Conservation (phyloP, 2,797 vertebrate species). For the Melanotaenia maccullochi region DNA sequence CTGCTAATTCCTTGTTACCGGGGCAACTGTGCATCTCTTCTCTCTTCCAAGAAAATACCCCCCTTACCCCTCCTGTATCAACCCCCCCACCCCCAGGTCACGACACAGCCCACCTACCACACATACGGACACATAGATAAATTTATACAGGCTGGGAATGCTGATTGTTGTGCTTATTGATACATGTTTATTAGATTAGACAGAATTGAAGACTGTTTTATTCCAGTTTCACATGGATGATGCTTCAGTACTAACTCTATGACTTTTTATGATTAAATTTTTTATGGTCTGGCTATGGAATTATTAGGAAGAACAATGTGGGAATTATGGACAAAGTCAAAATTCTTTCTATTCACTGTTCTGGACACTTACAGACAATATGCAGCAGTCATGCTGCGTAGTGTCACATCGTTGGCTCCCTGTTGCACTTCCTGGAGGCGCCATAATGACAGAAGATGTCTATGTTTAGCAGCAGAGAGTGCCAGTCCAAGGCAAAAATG, state of each 20-base stretch:
- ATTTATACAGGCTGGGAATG: neutral
- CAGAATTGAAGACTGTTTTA: neutral
- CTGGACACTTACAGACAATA: neutral
- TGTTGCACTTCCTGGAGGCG: constrained; percentile 5
- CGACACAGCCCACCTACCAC: constrained; percentile 57
- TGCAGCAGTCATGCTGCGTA: neutral
- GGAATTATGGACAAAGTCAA: neutral
- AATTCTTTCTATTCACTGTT: neutral
- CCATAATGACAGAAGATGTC: neutral
- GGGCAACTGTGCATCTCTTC: constrained; percentile 61
- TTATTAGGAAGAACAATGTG: neutral
- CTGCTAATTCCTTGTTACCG: constrained; percentile 63
- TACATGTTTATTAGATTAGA: neutral
- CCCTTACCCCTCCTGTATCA: neutral
- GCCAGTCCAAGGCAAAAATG: neutral
- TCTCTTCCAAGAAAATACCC: constrained; percentile 13
- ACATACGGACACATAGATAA: constrained; percentile 15
- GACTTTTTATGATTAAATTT: neutral
- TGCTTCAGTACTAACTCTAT: neutral
- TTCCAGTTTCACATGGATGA: neutral
- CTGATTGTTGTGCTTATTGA: neutral
- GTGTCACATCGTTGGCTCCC: neutral
- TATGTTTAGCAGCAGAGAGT: constrained; percentile 12
- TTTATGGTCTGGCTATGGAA: neutral
- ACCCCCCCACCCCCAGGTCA: constrained; percentile 48